Evolutionary conservation across 2,888 invertebrate species (phyloP), one percentile per base, ranked within the genome.

Genomic region (Adineta ricciae): DNA sequence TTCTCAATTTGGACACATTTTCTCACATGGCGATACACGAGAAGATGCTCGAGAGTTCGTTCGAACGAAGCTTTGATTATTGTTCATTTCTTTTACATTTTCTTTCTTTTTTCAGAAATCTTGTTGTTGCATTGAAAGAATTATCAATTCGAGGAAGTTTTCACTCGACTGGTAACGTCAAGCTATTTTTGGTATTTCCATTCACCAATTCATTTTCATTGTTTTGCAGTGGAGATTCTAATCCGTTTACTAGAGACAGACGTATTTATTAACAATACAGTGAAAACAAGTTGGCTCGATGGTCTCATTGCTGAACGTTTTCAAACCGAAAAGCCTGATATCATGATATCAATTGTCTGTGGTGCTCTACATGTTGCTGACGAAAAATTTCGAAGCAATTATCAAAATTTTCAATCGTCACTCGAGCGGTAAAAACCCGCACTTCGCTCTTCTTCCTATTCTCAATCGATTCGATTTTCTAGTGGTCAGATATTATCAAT

Each of bases 1-100:
- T 91, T 98, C 98, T 0, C 99, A 99, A 91, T 99, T 99, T 90
- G 99, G 99, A 0, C 99, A 99, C 91, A 97, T 98, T 90, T 99
- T 99, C 92, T 97, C 97, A 0, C 97, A 97, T 96, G 99, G 99
- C 38, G 97, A 98, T 91, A 96, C 96, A 88, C 92, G 99, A 86
- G 95, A 96, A 90, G 89, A 89, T 84, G 90, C 90, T 52, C 88
- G 90, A 88, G 90, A 91, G 78, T 78, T 2, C 11, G 78, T 78
- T n/a, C n/a, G n/a, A n/a, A n/a, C n/a, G n/a, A n/a, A n/a, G n/a
- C n/a, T n/a, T n/a, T n/a, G n/a, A n/a, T 41, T 5, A 41, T n/a
- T 32, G 14, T 19, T 41, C 9, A 8, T 78, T 21, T 64, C 27
- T 21, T 27, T 64, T 14, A 19, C 21, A 8, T 27, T 14, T 21